These are phyloP conservation scores for Brachionus plicatilis DNA, from an alignment of 1,140 invertebrate genomes.

Conservation along the genomic window DNA sequence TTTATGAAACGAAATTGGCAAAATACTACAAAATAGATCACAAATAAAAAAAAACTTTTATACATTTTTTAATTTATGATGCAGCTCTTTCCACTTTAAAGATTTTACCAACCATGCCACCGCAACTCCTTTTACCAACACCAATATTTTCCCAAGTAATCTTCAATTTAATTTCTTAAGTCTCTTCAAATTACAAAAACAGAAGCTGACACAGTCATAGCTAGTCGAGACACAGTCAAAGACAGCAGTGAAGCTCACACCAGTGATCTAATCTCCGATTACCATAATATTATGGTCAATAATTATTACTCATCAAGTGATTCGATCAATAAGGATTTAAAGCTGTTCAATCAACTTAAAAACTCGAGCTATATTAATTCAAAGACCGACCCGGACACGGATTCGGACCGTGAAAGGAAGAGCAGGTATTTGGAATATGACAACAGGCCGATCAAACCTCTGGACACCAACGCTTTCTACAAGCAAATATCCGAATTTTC, in stretches of 20 bases:
- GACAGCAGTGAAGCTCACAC: background rate
- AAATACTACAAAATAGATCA: too few relatives aligned
- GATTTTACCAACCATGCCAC: too few relatives aligned
- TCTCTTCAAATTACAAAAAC: background rate
- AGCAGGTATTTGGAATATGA: conserved; percentile 35
- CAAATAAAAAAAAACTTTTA: too few relatives aligned
- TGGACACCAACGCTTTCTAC: conserved; percentile 17
- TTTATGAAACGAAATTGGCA: too few relatives aligned
- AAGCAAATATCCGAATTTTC: conserved; percentile 23
- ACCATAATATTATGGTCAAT: conserved; percentile 14
- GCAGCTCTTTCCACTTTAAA: too few relatives aligned
- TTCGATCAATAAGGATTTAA: background rate
- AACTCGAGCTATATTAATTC: conserved; percentile 9
- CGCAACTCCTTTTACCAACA: too few relatives aligned
- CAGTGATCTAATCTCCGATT: background rate
- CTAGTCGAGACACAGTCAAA: background rate
- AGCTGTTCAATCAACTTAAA: background rate
- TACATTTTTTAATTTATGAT: too few relatives aligned
- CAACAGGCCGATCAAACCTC: conserved; percentile 36
- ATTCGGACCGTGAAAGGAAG: background rate
- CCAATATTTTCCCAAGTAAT: background rate
- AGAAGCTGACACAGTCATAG: background rate
- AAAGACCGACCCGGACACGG: background rate
- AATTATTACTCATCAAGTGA: conserved; percentile 17
- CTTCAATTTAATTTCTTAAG: background rate